Conservation (phyloP, 2,113 vertebrate genomes). For the Semnopithecus entellus region DNA sequence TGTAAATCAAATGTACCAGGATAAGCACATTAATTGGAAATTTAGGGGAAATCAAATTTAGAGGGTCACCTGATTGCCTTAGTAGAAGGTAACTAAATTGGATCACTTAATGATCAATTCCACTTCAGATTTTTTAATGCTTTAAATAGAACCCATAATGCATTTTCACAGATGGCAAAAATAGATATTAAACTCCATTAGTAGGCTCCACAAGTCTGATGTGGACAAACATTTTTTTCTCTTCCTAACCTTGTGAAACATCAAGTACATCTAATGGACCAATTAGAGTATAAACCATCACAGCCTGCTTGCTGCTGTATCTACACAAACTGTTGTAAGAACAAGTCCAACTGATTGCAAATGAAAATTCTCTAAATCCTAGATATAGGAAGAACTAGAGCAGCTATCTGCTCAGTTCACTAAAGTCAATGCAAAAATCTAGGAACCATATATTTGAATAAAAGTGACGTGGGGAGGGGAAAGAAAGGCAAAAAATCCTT, state of each 20-base stretch:
- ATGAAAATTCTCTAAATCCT: background rate
- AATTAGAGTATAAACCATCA: constrained; percentile 53
- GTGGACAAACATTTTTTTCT: background rate
- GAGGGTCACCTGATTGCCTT: constrained; percentile 47
- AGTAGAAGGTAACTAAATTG: constrained; percentile 63
- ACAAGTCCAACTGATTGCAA: background rate
- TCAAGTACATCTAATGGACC: constrained; percentile 68
- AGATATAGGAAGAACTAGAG: background rate
- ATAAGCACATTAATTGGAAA: constrained; percentile 43
- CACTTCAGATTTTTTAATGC: constrained; percentile 27
- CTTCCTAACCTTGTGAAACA: constrained; percentile 52
- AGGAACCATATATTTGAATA: background rate
- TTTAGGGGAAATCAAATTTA: constrained; percentile 68
- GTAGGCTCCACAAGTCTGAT: constrained; percentile 68
- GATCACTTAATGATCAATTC: constrained; percentile 56
- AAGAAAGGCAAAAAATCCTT: background rate
- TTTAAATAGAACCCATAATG: constrained; percentile 72
- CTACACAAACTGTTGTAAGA: background rate
- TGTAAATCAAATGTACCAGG: background rate
- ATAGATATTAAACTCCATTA: constrained; percentile 75
- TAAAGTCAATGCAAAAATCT: background rate
- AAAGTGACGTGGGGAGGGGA: too few relatives aligned
- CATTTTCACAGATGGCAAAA: constrained; percentile 67
- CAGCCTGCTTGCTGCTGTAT: background rate
- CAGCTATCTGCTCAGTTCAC: background rate